phyloP scores from a whole-genome alignment of 2,888 invertebrate genomes.

The Andricus quercusramuli region DNA sequence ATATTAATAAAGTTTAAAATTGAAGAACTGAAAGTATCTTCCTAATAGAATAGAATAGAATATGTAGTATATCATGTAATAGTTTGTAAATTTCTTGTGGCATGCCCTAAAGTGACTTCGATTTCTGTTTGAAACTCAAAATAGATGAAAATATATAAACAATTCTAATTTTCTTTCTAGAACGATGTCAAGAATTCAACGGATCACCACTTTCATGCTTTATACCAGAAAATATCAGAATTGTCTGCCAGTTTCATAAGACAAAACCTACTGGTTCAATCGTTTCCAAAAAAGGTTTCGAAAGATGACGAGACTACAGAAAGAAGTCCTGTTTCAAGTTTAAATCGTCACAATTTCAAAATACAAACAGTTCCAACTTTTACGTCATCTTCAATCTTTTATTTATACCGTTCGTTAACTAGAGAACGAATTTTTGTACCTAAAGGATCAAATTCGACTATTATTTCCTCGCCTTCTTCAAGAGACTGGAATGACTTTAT shows the following conservation, averaged over 20 bases:
- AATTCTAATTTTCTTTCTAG: slow-evolving; percentile 55
- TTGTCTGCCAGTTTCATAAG: slow-evolving; percentile 47
- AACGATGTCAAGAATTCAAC: slow-evolving; percentile 51
- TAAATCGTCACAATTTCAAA: slow-evolving; percentile 40
- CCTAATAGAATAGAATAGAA: too few species aligned
- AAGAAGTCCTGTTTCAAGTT: not conserved
- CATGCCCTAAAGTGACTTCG: too few species aligned
- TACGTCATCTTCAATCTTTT: slow-evolving; percentile 63
- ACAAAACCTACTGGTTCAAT: slow-evolving; percentile 14
- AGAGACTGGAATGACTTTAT: slow-evolving; percentile 63
- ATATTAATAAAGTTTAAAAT: too few species aligned
- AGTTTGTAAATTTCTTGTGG: too few species aligned
- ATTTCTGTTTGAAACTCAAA: too few species aligned
- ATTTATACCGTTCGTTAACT: slow-evolving; percentile 68
- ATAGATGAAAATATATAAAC: not conserved
- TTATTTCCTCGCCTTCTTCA: not conserved
- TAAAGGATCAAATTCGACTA: slow-evolving; percentile 40
- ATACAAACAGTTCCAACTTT: slow-evolving; percentile 42
- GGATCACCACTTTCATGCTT: slow-evolving; percentile 60
- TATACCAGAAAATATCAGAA: slow-evolving; percentile 61
- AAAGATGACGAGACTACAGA: slow-evolving; percentile 42
- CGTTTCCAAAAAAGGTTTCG: slow-evolving; percentile 47
- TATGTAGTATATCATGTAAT: too few species aligned
- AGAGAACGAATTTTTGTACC: slow-evolving; percentile 72
- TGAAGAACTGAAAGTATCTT: too few species aligned